Conservation (phyloP, 1,140 invertebrate species). For the Diploscapter pachys region DNA sequence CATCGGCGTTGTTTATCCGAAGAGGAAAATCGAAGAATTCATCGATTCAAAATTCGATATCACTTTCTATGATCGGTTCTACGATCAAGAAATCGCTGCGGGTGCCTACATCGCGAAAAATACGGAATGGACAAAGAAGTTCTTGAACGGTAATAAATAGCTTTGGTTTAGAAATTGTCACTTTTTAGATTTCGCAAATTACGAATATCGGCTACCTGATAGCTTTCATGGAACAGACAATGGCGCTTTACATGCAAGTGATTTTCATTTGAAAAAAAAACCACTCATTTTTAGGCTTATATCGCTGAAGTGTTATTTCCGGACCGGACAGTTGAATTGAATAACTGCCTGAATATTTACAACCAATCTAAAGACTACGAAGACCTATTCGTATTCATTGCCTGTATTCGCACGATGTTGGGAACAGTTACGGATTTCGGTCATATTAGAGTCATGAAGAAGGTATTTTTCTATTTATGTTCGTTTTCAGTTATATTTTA, state of each 20-base stretch:
- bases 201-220: slow-evolving; percentile 16
- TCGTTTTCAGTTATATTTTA: neutral
- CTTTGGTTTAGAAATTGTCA: neutral
- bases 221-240: slow-evolving; percentile 32
- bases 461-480: slow-evolving; percentile 11
- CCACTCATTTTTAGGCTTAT: slow-evolving; percentile 15
- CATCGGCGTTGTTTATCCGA: slow-evolving; percentile 37
- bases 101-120: slow-evolving; percentile 30
- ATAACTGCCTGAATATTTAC: slow-evolving; percentile 11
- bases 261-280: neutral
- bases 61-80: slow-evolving; percentile 35
- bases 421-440: neutral
- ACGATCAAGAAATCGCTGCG: slow-evolving; percentile 31
- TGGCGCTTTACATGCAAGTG: slow-evolving; percentile 33
- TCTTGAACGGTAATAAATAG: slow-evolving; percentile 12
- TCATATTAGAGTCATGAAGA: slow-evolving; percentile 17
- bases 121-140: slow-evolving; percentile 7
- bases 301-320: slow-evolving; percentile 12
- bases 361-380: slow-evolving; percentile 17
- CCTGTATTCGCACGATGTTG: slow-evolving; percentile 22
- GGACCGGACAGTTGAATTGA: neutral
- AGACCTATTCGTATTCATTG: slow-evolving; percentile 28
- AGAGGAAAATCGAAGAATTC: slow-evolving; percentile 35
- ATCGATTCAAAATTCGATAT: slow-evolving; percentile 13
- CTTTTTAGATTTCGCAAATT: slow-evolving; percentile 30